These are phyloP conservation scores for Onychomys leucogaster DNA, from an alignment of 2,797 vertebrate genomes.

Conservation along the genomic window DNA sequence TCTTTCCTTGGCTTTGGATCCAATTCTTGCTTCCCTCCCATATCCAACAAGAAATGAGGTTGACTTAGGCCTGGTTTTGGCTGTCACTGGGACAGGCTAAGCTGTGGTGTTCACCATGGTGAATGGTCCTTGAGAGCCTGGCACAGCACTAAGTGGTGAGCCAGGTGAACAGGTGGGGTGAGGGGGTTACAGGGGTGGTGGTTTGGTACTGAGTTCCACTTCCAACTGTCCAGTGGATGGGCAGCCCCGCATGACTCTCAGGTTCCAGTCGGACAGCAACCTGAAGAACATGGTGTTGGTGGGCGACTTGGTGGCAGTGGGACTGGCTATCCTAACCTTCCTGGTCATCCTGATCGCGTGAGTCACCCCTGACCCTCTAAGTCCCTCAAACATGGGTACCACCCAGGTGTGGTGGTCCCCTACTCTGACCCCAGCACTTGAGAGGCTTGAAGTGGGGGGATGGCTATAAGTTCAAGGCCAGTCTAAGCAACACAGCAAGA, in stretches of 20 bases:
- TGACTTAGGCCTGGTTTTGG: neutral
- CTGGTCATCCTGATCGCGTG: constrained; percentile 65
- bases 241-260: constrained; percentile 64
- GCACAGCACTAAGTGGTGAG: neutral
- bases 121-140: neutral
- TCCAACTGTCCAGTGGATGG: constrained; percentile 7
- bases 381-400: neutral
- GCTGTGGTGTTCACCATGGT: neutral
- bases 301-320: constrained; percentile 1
- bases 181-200: neutral
- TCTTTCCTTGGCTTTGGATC: neutral
- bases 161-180: neutral
- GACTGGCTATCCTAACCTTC: constrained; percentile 55
- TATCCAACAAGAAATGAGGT: neutral
- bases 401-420: neutral
- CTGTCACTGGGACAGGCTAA: too few relatives aligned
- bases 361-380: constrained; percentile 35
- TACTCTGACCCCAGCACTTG: neutral
- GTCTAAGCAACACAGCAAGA: neutral
- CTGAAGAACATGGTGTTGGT: neutral
- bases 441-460: neutral
- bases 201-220: neutral
- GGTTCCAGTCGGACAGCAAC: neutral
- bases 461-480: neutral
- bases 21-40: neutral